A percentile compares a stretch with the other conserved stretches of the same genome.
Conservation (phyloP, 2,797 vertebrate genomes). For the Podarcis siculus region DNA sequence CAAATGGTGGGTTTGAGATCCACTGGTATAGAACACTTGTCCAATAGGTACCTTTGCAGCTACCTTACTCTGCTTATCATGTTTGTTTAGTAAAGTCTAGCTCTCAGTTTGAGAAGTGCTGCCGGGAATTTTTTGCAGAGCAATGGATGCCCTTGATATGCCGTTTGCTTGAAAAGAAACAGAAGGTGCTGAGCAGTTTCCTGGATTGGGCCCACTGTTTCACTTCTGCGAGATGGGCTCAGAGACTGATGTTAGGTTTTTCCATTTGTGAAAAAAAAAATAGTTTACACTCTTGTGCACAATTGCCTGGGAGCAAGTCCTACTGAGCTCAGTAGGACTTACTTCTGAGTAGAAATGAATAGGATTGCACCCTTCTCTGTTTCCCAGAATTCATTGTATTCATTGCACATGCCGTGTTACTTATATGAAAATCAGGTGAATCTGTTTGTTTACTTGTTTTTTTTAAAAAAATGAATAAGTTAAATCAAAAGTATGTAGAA, state of each 20-base stretch:
- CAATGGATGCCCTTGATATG: neutral
- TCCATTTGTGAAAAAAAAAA: slow-evolving; percentile 1
- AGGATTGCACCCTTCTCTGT: neutral
- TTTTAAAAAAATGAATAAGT: slow-evolving; percentile 43
- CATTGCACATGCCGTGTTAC: slow-evolving; percentile 31
- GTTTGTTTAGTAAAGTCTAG: neutral
- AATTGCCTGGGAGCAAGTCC: neutral
- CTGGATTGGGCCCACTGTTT: neutral
- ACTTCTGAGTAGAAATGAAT: neutral
- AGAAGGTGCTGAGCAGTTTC: neutral
- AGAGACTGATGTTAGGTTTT: neutral
- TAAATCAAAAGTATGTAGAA: slow-evolving; percentile 74
- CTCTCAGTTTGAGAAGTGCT: neutral
- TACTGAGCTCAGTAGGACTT: neutral
- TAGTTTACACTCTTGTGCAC: neutral
- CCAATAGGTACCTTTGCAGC: neutral
- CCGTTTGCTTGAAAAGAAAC: neutral
- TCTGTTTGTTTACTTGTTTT: slow-evolving; percentile 72
- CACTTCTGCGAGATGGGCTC: neutral
- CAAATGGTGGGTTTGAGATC: neutral
- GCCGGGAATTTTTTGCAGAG: neutral
- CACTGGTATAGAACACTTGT: neutral
- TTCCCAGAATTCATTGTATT: neutral
- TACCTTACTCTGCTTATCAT: neutral
- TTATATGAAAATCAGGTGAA: slow-evolving; percentile 66